Evolutionary conservation across 2,797 vertebrate genomes (phyloP), one percentile per base, ranked within the genome.

Genomic region (Sciurus carolinensis): DNA sequence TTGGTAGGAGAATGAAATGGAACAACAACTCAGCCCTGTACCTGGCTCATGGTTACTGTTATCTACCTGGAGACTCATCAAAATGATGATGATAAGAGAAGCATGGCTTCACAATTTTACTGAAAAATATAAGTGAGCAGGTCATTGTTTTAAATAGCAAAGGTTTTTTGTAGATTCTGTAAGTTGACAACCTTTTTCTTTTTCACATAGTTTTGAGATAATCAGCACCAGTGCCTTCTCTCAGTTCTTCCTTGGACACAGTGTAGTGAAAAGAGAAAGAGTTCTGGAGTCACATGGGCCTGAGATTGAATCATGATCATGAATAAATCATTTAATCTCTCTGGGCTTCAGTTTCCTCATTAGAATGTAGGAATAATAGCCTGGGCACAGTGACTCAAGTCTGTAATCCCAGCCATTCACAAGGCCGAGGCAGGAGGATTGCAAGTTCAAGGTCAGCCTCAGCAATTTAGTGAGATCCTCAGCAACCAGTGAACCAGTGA

Each of bases 341-440:
- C 50, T 90, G 54, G 57, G 62, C 47, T 52, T 95, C 52, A 59
- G 90, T 85, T 36, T 97, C 36, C 50, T 92, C 62, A 44, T 50
- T 91, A 4, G 54, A 33, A 87, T 87, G 87, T 4, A 44, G 28
- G 28, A 81, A 76, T 77, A 18, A 73, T 28, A 59, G 18, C 52
- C 52, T 7, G 7, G 20, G 7, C 20, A 57, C 54, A 22, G 54
- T 57, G 54, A 18, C 54, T 57, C 54, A 57, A 57, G 54, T 57
- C 54, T 57, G 20, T 57, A 57, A 57, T 57, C 54, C 54, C 7
- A 57, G 54, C 20, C 54, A 57, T 57, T 57, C 54, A 57, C 18
- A 57, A 57, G 20, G 54, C 54, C 22, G 54, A 57, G 54, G 54
- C 54, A 57, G 54, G 54, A 57, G 7, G 54, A 57, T 22, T 57